A percentile compares a stretch with the other conserved stretches of the same genome.
phyloP scores from a whole-genome alignment of 2,888 invertebrate species.

The Agrochola lychnidis region DNA sequence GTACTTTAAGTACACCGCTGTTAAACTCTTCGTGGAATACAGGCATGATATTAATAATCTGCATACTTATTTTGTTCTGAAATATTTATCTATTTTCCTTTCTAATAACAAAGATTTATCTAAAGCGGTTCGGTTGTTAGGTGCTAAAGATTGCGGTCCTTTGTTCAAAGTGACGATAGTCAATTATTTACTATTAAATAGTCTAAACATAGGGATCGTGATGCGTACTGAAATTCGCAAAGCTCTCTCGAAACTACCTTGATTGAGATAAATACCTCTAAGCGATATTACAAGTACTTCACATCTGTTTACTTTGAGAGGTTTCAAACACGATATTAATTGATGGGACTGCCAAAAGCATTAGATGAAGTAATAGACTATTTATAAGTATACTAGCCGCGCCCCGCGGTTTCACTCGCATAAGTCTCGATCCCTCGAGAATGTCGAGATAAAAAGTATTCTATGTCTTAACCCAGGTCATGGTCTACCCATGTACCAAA shows the following conservation, averaged over 20 bases:
- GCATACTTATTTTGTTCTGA: neutral
- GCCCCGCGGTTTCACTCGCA: no score
- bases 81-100: neutral
- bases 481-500: no score
- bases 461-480: no score
- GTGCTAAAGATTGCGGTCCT: neutral
- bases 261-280: slow-evolving; percentile 20
- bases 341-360: neutral
- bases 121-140: neutral
- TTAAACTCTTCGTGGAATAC: neutral
- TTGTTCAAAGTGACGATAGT: slow-evolving; percentile 16
- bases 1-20: neutral
- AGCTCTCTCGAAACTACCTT: slow-evolving; percentile 28
- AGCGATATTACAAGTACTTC: slow-evolving; percentile 25
- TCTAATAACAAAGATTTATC: slow-evolving; percentile 2
- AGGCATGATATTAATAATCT: neutral
- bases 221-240: slow-evolving; percentile 6
- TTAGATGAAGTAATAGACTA: neutral
- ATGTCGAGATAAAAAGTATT: no score
- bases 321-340: slow-evolving; percentile 8
- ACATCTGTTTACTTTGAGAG: slow-evolving; percentile 9
- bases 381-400: no score
- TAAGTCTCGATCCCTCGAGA: no score
- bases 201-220: neutral
- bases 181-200: slow-evolving; percentile 29